Conservation (phyloP, 2,888 invertebrate species). For the Drosophila tanythrix region DNA sequence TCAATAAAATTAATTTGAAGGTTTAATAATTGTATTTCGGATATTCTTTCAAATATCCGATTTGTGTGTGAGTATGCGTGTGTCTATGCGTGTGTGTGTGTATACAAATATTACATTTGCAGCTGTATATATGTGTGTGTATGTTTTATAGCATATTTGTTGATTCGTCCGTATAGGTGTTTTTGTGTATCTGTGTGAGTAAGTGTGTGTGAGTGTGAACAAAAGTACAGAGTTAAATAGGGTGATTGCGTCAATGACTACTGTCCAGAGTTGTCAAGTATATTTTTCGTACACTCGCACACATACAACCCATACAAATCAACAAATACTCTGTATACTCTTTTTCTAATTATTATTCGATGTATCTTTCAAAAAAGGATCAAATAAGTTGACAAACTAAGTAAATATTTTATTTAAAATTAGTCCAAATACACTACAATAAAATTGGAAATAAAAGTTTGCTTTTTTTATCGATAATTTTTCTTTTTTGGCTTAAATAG, state of each 20-base stretch:
- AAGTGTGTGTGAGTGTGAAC: constrained; percentile 26
- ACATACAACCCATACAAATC: constrained; percentile 7
- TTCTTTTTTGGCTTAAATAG: background rate
- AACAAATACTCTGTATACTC: constrained; percentile 3
- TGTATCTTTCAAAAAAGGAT: background rate
- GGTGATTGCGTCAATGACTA: constrained; percentile 77
- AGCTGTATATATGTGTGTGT: constrained; percentile 1
- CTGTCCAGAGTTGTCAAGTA: constrained; percentile 71
- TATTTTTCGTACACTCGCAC: constrained; percentile 18
- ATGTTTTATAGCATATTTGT: constrained; percentile 24
- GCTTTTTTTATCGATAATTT: background rate
- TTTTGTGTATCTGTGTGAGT: constrained; percentile 27
- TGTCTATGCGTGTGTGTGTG: background rate
- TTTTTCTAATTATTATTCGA: background rate
- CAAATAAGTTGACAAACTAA: background rate
- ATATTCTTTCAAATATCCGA: background rate
- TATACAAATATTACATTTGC: background rate
- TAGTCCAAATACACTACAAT: background rate
- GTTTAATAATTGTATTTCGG: background rate
- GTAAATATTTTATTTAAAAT: background rate
- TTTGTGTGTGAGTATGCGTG: background rate
- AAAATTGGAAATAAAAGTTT: background rate
- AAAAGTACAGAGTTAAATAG: constrained; percentile 67
- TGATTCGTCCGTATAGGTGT: constrained; percentile 24
- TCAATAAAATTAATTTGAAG: background rate